Evolutionary conservation across 2,888 invertebrate species (phyloP).

Genomic region (Gasteruption jaculator): DNA sequence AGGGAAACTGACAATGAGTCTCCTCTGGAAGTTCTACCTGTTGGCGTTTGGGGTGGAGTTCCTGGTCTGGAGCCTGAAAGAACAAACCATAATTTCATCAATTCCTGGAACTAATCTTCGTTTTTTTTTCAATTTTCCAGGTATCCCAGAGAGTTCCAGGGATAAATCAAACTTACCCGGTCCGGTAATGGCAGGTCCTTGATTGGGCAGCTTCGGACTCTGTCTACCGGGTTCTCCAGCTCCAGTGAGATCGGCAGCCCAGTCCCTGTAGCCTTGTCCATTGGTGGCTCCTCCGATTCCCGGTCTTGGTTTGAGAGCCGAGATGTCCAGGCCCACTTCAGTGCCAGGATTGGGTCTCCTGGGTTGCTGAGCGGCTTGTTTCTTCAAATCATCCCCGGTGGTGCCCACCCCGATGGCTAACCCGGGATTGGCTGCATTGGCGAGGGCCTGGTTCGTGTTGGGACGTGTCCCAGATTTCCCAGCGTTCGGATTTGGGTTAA

Average conservation of each 20-base stretch:
- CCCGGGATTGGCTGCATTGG: conserved; percentile 35
- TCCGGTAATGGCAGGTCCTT: conserved; percentile 31
- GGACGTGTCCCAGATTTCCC: conserved; percentile 14
- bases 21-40: no score
- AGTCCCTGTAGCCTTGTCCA: conserved; percentile 38
- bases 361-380: conserved; percentile 28
- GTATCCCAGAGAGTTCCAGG: not conserved
- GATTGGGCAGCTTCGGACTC: conserved; percentile 29
- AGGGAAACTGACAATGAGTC: no score
- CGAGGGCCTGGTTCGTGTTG: conserved; percentile 29
- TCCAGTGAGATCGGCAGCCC: conserved; percentile 41
- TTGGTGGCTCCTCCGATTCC: conserved; percentile 30
- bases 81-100: no score
- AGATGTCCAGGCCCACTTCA: conserved; percentile 40
- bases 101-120: no score
- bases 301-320: conserved; percentile 25
- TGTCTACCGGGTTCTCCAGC: conserved; percentile 34
- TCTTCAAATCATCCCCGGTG: conserved; percentile 28
- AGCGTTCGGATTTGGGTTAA: conserved; percentile 15
- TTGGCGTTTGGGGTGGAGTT: no score
- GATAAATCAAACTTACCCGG: not conserved
- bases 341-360: conserved; percentile 42
- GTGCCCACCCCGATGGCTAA: conserved; percentile 36
- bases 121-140: not conserved
- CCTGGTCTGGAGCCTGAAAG: conserved; percentile 6